Evolutionary conservation across 2,888 invertebrate genomes (phyloP), one percentile per base, ranked within the genome.

Genomic region (Nymphalis c-album): DNA sequence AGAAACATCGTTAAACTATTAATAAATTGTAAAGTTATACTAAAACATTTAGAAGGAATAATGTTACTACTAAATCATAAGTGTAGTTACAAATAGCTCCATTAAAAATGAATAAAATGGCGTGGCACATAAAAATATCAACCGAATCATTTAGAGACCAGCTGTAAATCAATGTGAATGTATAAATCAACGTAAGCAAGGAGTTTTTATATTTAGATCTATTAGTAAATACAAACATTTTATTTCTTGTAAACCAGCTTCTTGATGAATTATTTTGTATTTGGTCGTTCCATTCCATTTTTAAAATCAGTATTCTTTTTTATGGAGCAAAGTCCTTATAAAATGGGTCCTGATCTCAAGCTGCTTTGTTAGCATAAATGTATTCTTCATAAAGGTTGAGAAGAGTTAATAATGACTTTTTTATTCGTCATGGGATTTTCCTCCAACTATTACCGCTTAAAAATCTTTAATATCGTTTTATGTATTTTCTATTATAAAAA

Each of bases 121-220:
- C 72, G 71, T 61, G 40, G 62, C 74, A 74, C 80, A 78, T 87
- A 84, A 85, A 86, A 80, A 76, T 78, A 80, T 86, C 84, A 82
- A 75, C 78, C 69, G 63, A 76, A 79, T 74, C 78, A 71, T 82
- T 84, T 78, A 69, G 75, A 71, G 71, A 57, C 69, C 70, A 69
- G 72, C 72, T 69, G 70, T 78, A 80, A 81, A 83, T 81, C 78
- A 79, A 78, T 81, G 78, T 77, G 77, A 74, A 74, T 73, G 72
- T 76, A 77, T 81, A 83, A 82, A 84, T 82, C 81, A 77, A 70
- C 64, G 51, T n/a, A 47, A 13, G 35, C 13, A 60, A 40, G 10
- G 40, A 16, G 35, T 35, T 18, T 64, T 20, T 60, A 58, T 63
- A 67, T 59, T 63, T 60, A 60, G 58, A 63, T 31, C 53, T 55